Percentiles rank a stretch among this genome's conserved stretches.
phyloP scores from a whole-genome alignment of 2,797 vertebrate genomes.

The Botia almorhae region DNA sequence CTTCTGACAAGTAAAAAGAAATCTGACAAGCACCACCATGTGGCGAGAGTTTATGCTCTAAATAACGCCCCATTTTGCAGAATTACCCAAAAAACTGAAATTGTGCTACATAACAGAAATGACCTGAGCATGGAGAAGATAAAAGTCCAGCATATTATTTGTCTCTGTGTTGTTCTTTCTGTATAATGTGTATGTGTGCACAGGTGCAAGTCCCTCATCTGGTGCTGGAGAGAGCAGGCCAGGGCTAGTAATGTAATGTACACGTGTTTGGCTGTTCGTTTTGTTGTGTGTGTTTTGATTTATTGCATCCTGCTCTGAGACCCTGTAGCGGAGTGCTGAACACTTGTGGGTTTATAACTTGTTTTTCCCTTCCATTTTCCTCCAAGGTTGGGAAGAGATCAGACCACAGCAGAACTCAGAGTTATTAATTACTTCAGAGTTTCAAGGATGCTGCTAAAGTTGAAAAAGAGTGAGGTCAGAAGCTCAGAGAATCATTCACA shows the following conservation, averaged over 20 bases:
- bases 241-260: background rate
- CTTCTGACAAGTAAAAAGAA: background rate
- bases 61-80: background rate
- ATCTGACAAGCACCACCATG: background rate
- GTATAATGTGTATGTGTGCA: background rate
- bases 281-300: slow-evolving; percentile 29
- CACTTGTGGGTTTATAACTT: slow-evolving; percentile 26
- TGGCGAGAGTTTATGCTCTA: background rate
- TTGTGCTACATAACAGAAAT: background rate
- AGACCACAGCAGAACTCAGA: slow-evolving; percentile 19
- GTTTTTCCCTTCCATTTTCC: slow-evolving; percentile 26
- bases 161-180: slow-evolving; percentile 2
- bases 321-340: slow-evolving; percentile 14
- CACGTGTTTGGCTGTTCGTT: background rate
- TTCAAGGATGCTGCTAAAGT: slow-evolving; percentile 49
- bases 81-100: background rate
- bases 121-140: background rate
- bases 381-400: slow-evolving; percentile 41
- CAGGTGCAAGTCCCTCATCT: background rate
- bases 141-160: background rate
- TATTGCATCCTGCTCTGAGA: slow-evolving; percentile 18
- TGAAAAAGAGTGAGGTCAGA: slow-evolving; percentile 42
- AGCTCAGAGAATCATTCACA: slow-evolving; percentile 3
- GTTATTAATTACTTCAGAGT: slow-evolving; percentile 45
- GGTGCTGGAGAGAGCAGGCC: background rate